Percentiles rank a stretch among this genome's conserved stretches.
These are phyloP conservation scores for Epirrhoe tristata DNA, from an alignment of 2,888 invertebrate genomes.

Conservation along the genomic window DNA sequence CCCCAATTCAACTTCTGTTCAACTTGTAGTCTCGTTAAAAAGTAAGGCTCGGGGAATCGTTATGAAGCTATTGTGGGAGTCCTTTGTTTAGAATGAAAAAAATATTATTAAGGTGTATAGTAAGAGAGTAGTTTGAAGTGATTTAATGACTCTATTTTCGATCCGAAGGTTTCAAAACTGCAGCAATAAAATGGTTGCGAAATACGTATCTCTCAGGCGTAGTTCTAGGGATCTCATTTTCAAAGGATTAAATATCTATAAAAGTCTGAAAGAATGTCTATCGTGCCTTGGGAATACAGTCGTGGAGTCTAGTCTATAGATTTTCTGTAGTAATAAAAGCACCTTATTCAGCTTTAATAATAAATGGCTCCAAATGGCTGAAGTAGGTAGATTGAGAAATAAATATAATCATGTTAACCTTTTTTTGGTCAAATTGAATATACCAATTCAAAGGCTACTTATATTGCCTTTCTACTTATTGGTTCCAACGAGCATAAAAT, in stretches of 20 bases:
- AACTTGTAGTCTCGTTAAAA: slow-evolving; percentile 20
- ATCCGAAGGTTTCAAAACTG: too few species aligned
- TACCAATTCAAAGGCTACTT: neutral
- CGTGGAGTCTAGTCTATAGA: too few species aligned
- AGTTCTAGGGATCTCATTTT: too few species aligned
- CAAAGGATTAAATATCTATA: too few species aligned
- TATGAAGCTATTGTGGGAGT: slow-evolving; percentile 2
- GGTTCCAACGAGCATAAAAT: neutral
- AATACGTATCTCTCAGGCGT: too few species aligned
- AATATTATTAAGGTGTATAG: neutral
- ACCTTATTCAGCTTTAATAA: neutral
- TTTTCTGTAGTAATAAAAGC: neutral
- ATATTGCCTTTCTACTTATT: neutral
- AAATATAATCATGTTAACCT: slow-evolving; percentile 11
- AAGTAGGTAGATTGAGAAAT: neutral
- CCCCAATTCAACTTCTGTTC: slow-evolving; percentile 28
- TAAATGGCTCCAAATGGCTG: neutral
- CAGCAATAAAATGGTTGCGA: too few species aligned
- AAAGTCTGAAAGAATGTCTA: too few species aligned
- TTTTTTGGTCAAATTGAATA: slow-evolving; percentile 4
- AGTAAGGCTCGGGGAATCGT: slow-evolving; percentile 8
- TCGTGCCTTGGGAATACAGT: too few species aligned
- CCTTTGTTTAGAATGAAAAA: slow-evolving; percentile 1
- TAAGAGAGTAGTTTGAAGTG: neutral
- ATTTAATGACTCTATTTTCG: too few species aligned